phyloP scores from a whole-genome alignment of 2,113 vertebrate species.

The Castor canadensis region DNA sequence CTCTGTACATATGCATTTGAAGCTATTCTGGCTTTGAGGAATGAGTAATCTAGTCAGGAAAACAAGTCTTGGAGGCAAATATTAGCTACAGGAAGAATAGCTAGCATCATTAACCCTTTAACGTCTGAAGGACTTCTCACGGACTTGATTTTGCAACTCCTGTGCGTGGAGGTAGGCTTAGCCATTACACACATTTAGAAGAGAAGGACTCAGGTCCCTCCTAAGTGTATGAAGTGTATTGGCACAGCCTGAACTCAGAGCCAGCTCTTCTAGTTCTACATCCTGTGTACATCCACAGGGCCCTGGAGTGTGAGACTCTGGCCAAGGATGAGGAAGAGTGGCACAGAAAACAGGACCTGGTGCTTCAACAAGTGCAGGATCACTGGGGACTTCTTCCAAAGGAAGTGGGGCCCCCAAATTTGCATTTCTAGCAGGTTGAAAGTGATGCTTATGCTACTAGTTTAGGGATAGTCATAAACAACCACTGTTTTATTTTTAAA shows the following conservation, averaged over 20 bases:
- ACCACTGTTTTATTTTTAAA: no score
- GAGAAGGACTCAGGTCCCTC: not conserved
- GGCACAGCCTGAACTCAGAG: not conserved
- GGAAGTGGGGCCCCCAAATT: not conserved
- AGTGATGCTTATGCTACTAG: no score
- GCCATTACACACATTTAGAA: not conserved
- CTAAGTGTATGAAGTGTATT: no score
- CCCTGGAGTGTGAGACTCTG: no score
- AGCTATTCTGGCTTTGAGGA: no score
- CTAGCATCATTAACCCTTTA: not conserved
- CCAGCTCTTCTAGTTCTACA: not conserved
- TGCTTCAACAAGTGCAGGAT: no score
- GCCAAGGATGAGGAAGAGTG: not conserved
- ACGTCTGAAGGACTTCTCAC: not conserved
- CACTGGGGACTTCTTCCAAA: not conserved
- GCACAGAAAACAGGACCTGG: no score
- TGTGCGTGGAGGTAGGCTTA: not conserved
- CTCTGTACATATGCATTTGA: accelerated
- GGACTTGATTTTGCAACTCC: not conserved
- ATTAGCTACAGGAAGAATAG: not conserved
- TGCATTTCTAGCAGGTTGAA: not conserved
- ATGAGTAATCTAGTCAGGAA: not conserved
- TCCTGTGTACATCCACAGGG: no score
- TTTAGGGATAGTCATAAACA: no score
- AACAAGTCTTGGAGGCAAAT: not conserved